Base-by-base conservation (phyloP, 2,797 vertebrate genomes). In the Oophaga sylvatica region DNA sequence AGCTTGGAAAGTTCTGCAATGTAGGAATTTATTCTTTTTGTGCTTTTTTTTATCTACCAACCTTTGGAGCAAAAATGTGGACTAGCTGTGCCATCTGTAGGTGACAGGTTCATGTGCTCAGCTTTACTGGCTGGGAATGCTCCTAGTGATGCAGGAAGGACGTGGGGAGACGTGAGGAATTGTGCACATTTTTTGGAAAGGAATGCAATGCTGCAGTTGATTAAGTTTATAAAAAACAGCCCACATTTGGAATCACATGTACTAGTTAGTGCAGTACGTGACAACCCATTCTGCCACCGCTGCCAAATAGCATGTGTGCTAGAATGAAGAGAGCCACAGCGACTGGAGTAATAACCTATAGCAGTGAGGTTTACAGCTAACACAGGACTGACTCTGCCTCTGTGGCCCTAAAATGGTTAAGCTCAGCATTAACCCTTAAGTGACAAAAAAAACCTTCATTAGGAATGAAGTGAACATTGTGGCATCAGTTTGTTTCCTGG, bases 251-350 rank as follows among this genome's bases (percentile, higher is more conserved):
- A 77, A 56, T 87, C 70, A 82, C 80, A 82, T 57, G 80, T 22
- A 22, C 70, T 41, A 53, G 80, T 67, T 65, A 85, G 53, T 87
- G 78, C 59, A 22, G 35, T 87, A 87, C 85, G 59, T 87, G 85
- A 87, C 85, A 15, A 53, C 67, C 41, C 57, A 48, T 60, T 48
- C 80, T 75, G 12, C 48, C 68, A 73, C 59, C 41, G 4, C 41
- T 29, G 79, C 85, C 79, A 87, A 87, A n/a, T 26, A 80, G 53
- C 59, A 22, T 41, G 75, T 73, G 53, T 45, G 59, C 79, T 80
- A 29, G 29, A 26, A 57, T 79, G 35, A 63, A 71, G 73, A 16
- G 22, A 15, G 31, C 29, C 26, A 31, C 35, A 48, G n/a, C 19
- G 53, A 81, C 57, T 71, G 63, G 62, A 16, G n/a, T 31, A 45